These are phyloP conservation scores for Ectropis grisescens DNA, from an alignment of 1,140 invertebrate genomes.

Conservation along the genomic window DNA sequence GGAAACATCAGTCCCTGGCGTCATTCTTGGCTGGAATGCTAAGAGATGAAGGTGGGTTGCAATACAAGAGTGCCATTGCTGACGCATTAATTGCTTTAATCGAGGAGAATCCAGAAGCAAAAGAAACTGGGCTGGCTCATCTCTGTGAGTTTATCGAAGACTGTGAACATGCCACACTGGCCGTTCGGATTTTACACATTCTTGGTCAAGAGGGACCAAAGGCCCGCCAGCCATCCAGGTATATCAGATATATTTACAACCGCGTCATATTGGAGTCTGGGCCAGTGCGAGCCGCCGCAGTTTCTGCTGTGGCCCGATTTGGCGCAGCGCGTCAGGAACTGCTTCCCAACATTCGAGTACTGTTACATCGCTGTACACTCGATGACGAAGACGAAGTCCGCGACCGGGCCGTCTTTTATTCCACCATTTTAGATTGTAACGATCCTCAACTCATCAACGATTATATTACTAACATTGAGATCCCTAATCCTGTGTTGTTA, in stretches of 20 bases:
- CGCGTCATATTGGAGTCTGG: conserved; percentile 96
- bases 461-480: conserved; percentile 84
- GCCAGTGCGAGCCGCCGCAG: conserved; percentile 94
- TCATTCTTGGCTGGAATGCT: conserved; percentile 96
- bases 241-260: conserved; percentile 99
- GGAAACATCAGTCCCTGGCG: conserved; percentile 96
- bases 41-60: conserved; percentile 95
- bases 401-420: conserved; percentile 96
- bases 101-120: conserved; percentile 88
- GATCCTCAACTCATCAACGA: conserved; percentile 78
- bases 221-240: conserved; percentile 92
- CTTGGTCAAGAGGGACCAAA: conserved; percentile 96
- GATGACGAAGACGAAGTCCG: conserved; percentile 98
- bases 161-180: conserved; percentile 96
- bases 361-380: conserved; percentile 89
- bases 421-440: conserved; percentile 80
- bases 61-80: conserved; percentile 98
- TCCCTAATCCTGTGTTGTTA: conserved; percentile 85
- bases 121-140: conserved; percentile 85
- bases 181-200: conserved; percentile 95
- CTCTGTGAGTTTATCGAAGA: conserved; percentile 99
- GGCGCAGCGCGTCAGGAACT: conserved; percentile 93
- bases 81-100: conserved; percentile 98
- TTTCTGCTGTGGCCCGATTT: conserved; percentile 96
- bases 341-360: conserved; percentile 87